Base-by-base conservation (phyloP, 2,797 vertebrate genomes). In the Gobionotothen gibberifrons region DNA sequence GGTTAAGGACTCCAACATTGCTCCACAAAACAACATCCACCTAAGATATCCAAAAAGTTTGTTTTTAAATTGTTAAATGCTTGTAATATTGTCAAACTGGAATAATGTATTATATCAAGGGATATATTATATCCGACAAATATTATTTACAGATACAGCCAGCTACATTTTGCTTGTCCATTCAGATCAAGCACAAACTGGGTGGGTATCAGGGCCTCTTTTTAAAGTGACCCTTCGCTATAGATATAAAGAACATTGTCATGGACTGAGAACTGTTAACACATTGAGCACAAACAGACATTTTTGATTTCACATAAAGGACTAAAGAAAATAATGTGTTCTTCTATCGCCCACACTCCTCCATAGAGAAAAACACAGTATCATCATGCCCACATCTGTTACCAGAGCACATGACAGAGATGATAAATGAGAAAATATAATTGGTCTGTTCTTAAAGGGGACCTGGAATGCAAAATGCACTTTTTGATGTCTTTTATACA, bases 381-480 rank as follows among this genome's bases (percentile, higher is more conserved):
- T 29, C 49, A 21, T 36, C 16, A 29, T 54, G 17, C 15, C 17
- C 3, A 44, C 51, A 32, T 66, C 51, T 66, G 12, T 55, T 55
- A 36, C 17, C 22, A 55, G 22, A 22, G 19, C 4, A 59, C 39
- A 43, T 22, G 13, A 11, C 22, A 55, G 14, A 47, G 43, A 29
- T 59, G 67, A 42, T 48, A 43, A 40, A 40, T 59, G 36, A 59
- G 9, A 26, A 68, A 39, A 29, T 13, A 19, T 14, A 49, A 7
- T 52, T 52, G 8, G 15, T 55, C 12, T 32, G 13, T 42, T 58
- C 49, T 42, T 74, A 46, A 67, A 26, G 26, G 26, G 26, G 26
- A 26, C 26, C 26, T 26, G 26, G 26, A 26, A 26, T 26, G 26
- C 26, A 26, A 26, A 26, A 26, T 26, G 26, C 26, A 26, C 26